Base-by-base conservation (phyloP, 2,113 vertebrate genomes). In the Mugil cephalus region DNA sequence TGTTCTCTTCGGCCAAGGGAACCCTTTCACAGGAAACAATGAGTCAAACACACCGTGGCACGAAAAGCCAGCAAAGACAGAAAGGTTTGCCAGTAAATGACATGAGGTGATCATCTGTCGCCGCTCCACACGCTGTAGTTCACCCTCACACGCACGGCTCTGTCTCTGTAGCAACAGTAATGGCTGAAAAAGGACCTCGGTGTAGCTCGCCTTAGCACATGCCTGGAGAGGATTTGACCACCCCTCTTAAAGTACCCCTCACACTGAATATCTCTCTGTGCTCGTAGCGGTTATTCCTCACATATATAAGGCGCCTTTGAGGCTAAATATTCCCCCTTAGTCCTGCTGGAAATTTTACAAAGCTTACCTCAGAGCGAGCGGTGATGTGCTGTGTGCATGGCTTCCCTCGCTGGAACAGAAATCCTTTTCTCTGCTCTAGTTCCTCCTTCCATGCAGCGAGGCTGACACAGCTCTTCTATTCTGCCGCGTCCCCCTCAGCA, bases 181-280 rank as follows among this genome's bases (percentile, higher is more conserved):
- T 89, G 92, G 87, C 87, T 87, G 85, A 79, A 91, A 83, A 79
- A 78, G 82, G 84, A 85, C 82, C 82, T 85, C 82, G 1, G 77
- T 72, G 67, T 52, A 69, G 86, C 87, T 88, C 67, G 55, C 74
- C 82, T 71, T 40, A 78, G 88, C 89, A 88, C 80, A 86, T 82
- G 88, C 85, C 74, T 69, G 74, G 76, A 74, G 63, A 78, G 56
- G 68, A 52, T 77, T 10, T 79, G 66, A 67, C 85, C 87, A 45
- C 18, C 82, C 78, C 77, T 82, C 53, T 72, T 78, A 80, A 84
- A 84, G 74, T 62, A 61, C 21, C 82, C 69, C 80, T 15, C 0
- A 63, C 85, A 10, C 66, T 18, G 21, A 76, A 66, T 53, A 30
- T 30, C 10, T 4, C 3, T 18, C 56, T 14, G 12, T 18, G 9